Evolutionary conservation across 2,888 invertebrate genomes (phyloP), one percentile per base, ranked within the genome.

Genomic region (Drosophila planitibia): DNA sequence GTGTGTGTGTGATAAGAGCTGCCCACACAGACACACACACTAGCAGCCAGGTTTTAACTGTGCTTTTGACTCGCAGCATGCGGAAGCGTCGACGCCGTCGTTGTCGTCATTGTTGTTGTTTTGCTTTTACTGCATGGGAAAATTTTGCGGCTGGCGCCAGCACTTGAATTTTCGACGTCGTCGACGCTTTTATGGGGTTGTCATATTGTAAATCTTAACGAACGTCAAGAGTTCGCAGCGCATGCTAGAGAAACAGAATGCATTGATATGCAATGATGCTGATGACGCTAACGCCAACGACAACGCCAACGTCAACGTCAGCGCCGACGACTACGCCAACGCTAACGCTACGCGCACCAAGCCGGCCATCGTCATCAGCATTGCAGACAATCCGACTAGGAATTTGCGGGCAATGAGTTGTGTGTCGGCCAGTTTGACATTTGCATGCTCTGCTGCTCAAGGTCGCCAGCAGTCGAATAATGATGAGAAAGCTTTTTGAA

Each of bases 301-400:
- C 22, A 33, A 53, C 55, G 49, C 16, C 14, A 35, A 33, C 49
- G 47, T 1, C 35, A 22, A 22, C 47, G 47, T 1, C 62, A 16
- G 25, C 44, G 22, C 1, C 30, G 16, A 33, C 33, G 33, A 22
- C 30, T 1, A 59, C 53, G 9, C 35, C 57, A 32, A 52, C 61
- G 51, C 22, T 25, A 53, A 30, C 61, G 53, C n/a, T 49, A 44
- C 44, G 44, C 44, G 47, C 28, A 53, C 33, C 47, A 49, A 41
- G 49, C 47, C 39, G 28, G 47, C 5, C 62, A 52, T 16, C 64
- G 51, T 25, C 51, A 54, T 14, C 63, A 74, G 39, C 69, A 57
- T 49, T 77, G 77, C 81, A 82, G 84, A 82, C 82, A 75, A 61
- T 54, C 59, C 68, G 82, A 81, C 82, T 83, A 65, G 81, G 62